phyloP scores from a whole-genome alignment of 1,140 invertebrate genomes.

The Branchinecta lynchi region DNA sequence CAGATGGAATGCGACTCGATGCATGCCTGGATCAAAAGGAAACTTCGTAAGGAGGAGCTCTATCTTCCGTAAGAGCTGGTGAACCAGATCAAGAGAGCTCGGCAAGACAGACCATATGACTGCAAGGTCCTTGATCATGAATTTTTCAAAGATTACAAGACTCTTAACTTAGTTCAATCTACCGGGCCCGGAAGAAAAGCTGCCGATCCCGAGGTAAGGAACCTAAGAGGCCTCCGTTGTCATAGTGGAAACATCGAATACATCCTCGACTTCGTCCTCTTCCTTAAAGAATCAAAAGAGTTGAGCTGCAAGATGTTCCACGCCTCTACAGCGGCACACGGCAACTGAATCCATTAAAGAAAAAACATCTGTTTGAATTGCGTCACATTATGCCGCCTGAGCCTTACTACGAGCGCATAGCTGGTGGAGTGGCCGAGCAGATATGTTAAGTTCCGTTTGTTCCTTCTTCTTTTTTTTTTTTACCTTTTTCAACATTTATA shows the following conservation, averaged over 20 bases:
- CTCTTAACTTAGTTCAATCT: background rate
- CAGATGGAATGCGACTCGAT: slow-evolving; percentile 12
- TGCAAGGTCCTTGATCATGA: background rate
- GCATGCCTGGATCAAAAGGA: slow-evolving; percentile 8
- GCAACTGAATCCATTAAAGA: slow-evolving; percentile 5
- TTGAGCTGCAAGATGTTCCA: background rate
- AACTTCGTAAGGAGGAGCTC: background rate
- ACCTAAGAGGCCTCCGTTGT: slow-evolving; percentile 13
- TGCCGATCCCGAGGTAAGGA: background rate
- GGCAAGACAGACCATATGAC: slow-evolving; percentile 4
- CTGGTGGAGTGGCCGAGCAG: slow-evolving; percentile 2
- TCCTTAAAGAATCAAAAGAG: slow-evolving; percentile 9
- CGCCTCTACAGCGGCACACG: background rate
- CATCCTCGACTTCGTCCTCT: slow-evolving; percentile 8
- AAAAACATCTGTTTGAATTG: slow-evolving; percentile 4
- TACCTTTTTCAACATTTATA: background rate
- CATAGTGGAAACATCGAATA: slow-evolving; percentile 2
- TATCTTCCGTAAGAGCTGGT: slow-evolving; percentile 6
- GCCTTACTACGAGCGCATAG: slow-evolving; percentile 8
- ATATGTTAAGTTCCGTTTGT: background rate
- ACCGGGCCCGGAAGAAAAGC: slow-evolving; percentile 12
- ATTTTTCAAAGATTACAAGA: slow-evolving; percentile 13
- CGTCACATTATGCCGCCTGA: slow-evolving; percentile 4
- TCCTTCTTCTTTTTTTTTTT: too few species aligned
- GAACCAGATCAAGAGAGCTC: background rate